phyloP scores from a whole-genome alignment of 2,888 invertebrate species.

The Athetis lepigone region DNA sequence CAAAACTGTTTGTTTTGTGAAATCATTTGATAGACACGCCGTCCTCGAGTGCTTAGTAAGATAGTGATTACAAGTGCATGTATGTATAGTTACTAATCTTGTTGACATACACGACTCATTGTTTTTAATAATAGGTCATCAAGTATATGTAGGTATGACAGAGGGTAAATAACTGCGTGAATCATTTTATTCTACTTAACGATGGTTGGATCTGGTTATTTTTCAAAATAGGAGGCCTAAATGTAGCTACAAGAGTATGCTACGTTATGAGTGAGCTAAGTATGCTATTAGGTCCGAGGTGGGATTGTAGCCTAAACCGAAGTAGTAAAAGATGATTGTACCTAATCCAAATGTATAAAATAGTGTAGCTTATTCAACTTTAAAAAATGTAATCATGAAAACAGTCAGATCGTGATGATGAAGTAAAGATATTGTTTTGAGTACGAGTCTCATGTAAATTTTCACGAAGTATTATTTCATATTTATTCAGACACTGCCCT shows the following conservation, averaged over 20 bases:
- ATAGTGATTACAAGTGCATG: slow-evolving; percentile 23
- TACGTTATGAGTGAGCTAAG: no score
- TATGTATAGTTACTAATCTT: slow-evolving; percentile 42
- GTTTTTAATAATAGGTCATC: slow-evolving; percentile 45
- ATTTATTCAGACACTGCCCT: no score
- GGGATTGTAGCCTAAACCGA: no score
- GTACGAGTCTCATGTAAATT: neutral
- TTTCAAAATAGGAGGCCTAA: neutral
- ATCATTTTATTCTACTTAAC: slow-evolving; percentile 16
- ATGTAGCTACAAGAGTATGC: neutral
- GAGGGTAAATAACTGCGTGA: slow-evolving; percentile 19
- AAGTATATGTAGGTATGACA: slow-evolving; percentile 23
- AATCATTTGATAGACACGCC: slow-evolving; percentile 33
- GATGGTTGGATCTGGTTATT: neutral
- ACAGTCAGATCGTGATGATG: neutral
- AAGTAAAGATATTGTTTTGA: neutral
- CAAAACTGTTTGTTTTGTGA: slow-evolving; percentile 30
- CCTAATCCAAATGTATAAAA: neutral
- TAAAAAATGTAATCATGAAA: neutral
- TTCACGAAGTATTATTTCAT: no score
- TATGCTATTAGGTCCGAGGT: no score
- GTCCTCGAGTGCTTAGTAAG: slow-evolving; percentile 31
- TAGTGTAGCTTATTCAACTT: neutral
- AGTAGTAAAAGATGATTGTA: no score
- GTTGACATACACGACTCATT: slow-evolving; percentile 37